Conservation (phyloP, 2,888 invertebrate genomes). For the Drosophila ezoana region DNA sequence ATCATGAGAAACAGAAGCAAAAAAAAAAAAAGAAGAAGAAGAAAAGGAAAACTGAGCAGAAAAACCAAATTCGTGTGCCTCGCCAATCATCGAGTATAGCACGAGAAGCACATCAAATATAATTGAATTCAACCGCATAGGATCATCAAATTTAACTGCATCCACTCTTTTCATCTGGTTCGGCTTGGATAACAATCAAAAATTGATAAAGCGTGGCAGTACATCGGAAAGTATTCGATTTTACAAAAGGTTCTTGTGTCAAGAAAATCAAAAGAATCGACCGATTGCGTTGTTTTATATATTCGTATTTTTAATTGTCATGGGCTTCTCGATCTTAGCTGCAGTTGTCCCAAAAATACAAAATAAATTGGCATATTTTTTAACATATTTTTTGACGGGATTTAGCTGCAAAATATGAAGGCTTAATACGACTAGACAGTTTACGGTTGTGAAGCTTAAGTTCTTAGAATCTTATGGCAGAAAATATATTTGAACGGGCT, state of each 20-base stretch:
- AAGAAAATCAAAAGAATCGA: not conserved
- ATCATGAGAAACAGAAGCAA: not conserved
- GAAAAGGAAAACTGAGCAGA: conserved; percentile 6
- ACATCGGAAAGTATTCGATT: not conserved
- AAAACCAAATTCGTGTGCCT: not conserved
- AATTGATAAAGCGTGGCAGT: not conserved
- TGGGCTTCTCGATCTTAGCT: conserved; percentile 32
- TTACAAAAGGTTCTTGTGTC: not conserved
- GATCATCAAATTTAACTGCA: conserved; percentile 4
- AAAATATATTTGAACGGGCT: too few relatives aligned
- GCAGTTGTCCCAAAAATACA: conserved; percentile 22
- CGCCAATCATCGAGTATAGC: not conserved
- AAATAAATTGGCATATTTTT: conserved; percentile 1
- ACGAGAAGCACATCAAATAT: conserved; percentile 1
- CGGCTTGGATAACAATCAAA: conserved; percentile 3
- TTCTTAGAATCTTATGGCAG: conserved; percentile 13
- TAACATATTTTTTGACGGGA: not conserved
- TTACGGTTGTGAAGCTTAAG: conserved; percentile 65
- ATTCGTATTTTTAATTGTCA: conserved; percentile 27
- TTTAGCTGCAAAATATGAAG: conserved; percentile 23
- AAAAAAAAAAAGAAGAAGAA: not conserved
- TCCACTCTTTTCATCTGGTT: conserved; percentile 1
- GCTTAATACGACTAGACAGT: conserved; percentile 43
- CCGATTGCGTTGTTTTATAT: not conserved
- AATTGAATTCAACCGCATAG: conserved; percentile 13